Evolutionary conservation across 2,888 invertebrate species (phyloP).

Genomic region (Pachycephus smyrnensis): DNA sequence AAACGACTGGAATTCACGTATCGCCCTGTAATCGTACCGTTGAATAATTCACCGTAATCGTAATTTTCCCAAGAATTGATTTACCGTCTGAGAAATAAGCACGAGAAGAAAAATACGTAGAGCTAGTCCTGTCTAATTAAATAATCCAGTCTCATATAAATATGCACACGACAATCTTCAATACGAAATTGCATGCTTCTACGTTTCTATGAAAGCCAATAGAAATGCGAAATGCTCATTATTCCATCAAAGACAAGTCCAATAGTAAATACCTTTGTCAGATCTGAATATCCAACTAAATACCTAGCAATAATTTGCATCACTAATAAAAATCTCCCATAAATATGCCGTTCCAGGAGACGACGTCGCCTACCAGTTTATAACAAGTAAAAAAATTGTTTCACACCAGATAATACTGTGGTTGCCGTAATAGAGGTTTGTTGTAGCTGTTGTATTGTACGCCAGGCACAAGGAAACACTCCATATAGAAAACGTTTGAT

Average conservation of each 20-base stretch:
- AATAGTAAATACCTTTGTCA: neutral
- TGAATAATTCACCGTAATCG: slow-evolving; percentile 24
- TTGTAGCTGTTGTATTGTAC: neutral
- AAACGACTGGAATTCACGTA: neutral
- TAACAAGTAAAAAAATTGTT: neutral
- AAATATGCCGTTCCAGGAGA: neutral
- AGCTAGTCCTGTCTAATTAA: neutral
- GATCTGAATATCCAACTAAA: neutral
- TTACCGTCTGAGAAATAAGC: neutral
- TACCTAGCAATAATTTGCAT: neutral
- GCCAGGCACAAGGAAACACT: neutral
- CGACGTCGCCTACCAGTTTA: neutral
- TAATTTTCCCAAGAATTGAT: slow-evolving; percentile 15
- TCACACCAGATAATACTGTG: neutral
- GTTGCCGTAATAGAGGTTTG: neutral
- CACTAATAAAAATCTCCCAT: neutral
- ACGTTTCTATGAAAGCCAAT: neutral
- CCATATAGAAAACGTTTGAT: neutral
- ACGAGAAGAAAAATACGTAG: neutral
- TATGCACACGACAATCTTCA: neutral
- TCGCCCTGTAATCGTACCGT: neutral
- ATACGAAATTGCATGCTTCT: neutral
- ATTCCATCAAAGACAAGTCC: neutral
- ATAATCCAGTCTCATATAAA: neutral
- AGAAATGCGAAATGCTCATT: neutral